These are phyloP conservation scores for Nasonia longicornis DNA, from an alignment of 1,140 invertebrate genomes.

Conservation along the genomic window DNA sequence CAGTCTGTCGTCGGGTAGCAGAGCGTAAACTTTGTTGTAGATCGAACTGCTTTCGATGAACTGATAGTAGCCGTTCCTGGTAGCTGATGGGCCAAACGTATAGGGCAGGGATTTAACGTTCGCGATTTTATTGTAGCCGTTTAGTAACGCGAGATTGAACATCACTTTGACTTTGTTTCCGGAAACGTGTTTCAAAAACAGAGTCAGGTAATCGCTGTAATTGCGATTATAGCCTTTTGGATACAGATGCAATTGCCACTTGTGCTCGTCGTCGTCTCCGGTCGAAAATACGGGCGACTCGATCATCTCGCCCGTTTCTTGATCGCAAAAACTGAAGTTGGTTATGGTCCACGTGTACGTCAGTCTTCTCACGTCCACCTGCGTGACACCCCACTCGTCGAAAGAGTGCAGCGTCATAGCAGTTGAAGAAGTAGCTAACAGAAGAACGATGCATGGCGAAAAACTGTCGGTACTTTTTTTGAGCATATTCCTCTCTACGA, in stretches of 20 bases:
- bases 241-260: neutral
- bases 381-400: neutral
- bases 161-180: neutral
- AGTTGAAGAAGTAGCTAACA: neutral
- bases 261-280: neutral
- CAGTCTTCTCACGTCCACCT: neutral
- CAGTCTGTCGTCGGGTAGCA: neutral
- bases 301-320: neutral
- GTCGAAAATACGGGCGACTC: neutral
- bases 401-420: neutral
- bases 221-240: neutral
- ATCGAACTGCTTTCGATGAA: neutral
- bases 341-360: neutral
- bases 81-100: neutral
- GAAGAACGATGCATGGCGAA: too few relatives aligned
- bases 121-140: neutral
- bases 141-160: neutral
- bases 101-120: neutral
- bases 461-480: too few relatives aligned
- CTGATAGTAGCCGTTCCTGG: neutral
- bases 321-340: neutral
- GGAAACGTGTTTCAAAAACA: neutral
- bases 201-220: neutral
- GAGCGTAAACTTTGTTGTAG: neutral
- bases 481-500: too few relatives aligned